Base-by-base conservation (phyloP, 2,113 vertebrate species). In the Microtus ochrogaster region DNA sequence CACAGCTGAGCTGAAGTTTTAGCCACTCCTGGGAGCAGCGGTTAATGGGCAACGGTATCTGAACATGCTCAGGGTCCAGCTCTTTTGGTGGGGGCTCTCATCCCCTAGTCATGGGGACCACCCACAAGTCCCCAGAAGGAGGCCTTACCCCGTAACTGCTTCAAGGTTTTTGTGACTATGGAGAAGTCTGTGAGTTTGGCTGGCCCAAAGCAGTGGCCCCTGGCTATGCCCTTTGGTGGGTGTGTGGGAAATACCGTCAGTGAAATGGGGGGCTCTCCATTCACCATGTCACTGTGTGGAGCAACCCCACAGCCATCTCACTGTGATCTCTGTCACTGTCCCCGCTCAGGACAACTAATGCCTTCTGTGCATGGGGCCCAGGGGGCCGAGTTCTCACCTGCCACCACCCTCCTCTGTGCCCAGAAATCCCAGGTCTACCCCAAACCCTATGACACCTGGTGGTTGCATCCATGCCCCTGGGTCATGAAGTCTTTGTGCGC, bases 31-130 rank as follows among this genome's bases (percentile, higher is more conserved):
- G 10, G 55, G 58, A 28, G 36, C 44, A 55, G 66, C 14, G 13
- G 58, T 39, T n/a, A 36, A 74, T 4, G 55, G 10, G 1, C 3
- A 3, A 22, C 33, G 12, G 3, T 5, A 14, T 24, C 28, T 22
- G 36, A 74, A 24, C 79, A 49, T 70, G 3, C 0, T 2, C 19
- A 2, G 41, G 19, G 19, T 24, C 36, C 2, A 36, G 74, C 30
- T 90, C 85, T 41, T 44, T 52, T 30, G 4, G 16, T 68, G 61
- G 11, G 70, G 70, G 24, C 19, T 65, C 41, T 76, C 39, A 17
- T 33, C 0, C 10, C 39, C 30, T 1, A 44, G 73, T 52, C 21
- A 22, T 30, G 17, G 21, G 89, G 24, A 85, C 2, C 5, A 63
- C 44, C 55, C 70, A 22, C 47, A 11, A 39, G 49, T 61, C 52